Base-by-base conservation (phyloP, 2,113 vertebrate species). In the Microtus pennsylvanicus region DNA sequence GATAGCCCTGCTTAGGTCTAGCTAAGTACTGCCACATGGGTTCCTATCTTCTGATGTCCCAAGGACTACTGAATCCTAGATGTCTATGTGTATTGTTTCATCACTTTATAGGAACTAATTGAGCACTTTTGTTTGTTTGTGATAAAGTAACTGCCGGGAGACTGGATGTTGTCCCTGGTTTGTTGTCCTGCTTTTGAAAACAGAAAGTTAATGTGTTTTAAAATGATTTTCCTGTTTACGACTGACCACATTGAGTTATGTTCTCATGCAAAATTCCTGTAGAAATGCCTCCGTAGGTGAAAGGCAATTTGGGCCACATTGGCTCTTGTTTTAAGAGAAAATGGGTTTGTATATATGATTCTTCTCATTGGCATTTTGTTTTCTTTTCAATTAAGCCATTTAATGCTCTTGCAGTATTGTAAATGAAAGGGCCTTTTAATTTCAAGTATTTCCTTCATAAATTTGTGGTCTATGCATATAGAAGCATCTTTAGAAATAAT, bases 171-270 rank as follows among this genome's bases (percentile, higher is more conserved):
- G 7, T 52, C 91, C 67, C 72, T 94, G 72, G 86, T 93, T 90
- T 92, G 75, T 90, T 65, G 83, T 86, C 76, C 94, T 90, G 16
- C 74, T 92, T 78, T 10, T 80, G 82, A 78, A 94, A 78, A 50
- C 67, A 78, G 52, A 92, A 95, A 42, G 1, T 26, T 91, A 92
- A 70, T 38, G n/a, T 33, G 33, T 83, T 90, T 95, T 76, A 19
- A 93, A 96, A 85, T 42, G 19, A 26, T 90, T 92, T 93, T 24
- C 55, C 42, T 91, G 7, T 91, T 81, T 91, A 50, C 93, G 65
- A 38, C 5, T 67, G 69, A 75, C 52, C 89, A 94, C 86, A 77
- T 0, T 81, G 70, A 86, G 61, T 65, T 78, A 28, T 26, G n/a
- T 45, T 81, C 42, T 55, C 42, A 45, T 47, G 22, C 7, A 65